Evolutionary conservation across 2,888 invertebrate species (phyloP).

Genomic region (Blastobasis adustella): DNA sequence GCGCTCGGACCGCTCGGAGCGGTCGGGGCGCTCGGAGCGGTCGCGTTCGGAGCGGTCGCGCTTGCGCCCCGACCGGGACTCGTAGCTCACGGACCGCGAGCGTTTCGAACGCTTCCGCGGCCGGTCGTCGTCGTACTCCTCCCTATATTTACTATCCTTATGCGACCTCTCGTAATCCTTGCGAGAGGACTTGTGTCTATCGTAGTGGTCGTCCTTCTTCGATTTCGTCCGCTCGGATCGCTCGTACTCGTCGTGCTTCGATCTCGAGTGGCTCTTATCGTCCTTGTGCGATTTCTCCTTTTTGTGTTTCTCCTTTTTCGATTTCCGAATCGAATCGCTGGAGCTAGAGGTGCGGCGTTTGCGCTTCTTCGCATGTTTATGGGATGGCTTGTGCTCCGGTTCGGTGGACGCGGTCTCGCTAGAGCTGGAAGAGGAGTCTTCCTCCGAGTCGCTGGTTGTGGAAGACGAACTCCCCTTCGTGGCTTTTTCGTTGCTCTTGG

Average conservation of each 20-base stretch:
- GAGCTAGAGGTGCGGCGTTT: constrained; percentile 51
- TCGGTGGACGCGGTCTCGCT: constrained; percentile 44
- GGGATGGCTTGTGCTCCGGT: constrained; percentile 30
- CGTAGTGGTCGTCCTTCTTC: constrained; percentile 44
- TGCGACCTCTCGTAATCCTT: constrained; percentile 45
- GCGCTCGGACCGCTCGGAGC: constrained; percentile 22
- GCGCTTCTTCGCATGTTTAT: constrained; percentile 43
- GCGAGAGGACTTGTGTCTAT: constrained; percentile 44
- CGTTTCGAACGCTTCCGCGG: constrained; percentile 46
- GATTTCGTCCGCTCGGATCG: constrained; percentile 38
- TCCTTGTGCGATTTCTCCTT: constrained; percentile 33
- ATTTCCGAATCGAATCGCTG: constrained; percentile 42
- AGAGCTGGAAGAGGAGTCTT: constrained; percentile 42
- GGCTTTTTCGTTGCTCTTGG: constrained; percentile 27
- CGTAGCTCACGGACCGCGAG: constrained; percentile 53
- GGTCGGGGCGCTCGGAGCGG: constrained; percentile 30
- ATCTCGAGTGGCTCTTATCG: constrained; percentile 28
- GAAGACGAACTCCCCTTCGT: constrained; percentile 54
- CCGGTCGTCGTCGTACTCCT: constrained; percentile 53
- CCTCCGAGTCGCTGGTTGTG: constrained; percentile 55
- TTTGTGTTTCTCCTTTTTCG: constrained; percentile 40
- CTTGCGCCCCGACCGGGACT: constrained; percentile 38
- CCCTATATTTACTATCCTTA: constrained; percentile 46
- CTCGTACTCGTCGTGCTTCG: constrained; percentile 44
- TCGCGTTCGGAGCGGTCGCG: constrained; percentile 27